phyloP scores from a whole-genome alignment of 2,113 vertebrate species.

The Gymnarchus niloticus region DNA sequence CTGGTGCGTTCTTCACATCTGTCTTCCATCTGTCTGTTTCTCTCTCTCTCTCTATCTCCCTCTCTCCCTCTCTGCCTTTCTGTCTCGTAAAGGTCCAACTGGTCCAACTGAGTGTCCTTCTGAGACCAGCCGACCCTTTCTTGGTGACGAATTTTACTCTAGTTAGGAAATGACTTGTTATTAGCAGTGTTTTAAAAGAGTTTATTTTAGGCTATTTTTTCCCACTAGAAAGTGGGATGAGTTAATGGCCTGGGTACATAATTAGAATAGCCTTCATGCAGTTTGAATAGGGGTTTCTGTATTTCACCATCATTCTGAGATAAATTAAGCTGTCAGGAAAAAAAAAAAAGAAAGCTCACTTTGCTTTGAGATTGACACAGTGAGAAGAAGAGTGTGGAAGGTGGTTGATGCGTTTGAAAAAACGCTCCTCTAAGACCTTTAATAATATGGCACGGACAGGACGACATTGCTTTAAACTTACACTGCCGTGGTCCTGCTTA shows the following conservation, averaged over 20 bases:
- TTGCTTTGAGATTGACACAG: constrained; percentile 37
- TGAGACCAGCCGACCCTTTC: not conserved
- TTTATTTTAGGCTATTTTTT: not conserved
- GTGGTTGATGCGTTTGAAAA: constrained; percentile 52
- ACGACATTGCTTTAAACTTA: constrained; percentile 1
- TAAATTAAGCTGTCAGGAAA: constrained; percentile 36
- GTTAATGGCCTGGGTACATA: constrained; percentile 18
- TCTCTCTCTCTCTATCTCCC: not conserved
- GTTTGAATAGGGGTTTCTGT: constrained; percentile 34
- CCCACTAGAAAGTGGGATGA: constrained; percentile 19
- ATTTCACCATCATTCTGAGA: constrained; percentile 39
- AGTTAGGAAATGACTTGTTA: constrained; percentile 32
- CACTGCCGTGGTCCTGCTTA: not conserved
- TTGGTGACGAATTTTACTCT: not conserved
- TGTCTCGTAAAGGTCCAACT: not conserved
- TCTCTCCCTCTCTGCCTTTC: too few species aligned
- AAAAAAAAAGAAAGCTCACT: constrained; percentile 38
- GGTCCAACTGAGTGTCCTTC: not conserved
- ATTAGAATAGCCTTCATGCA: constrained; percentile 31
- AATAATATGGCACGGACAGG: constrained; percentile 10
- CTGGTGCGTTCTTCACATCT: constrained; percentile 2
- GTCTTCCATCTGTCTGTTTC: constrained; percentile 10
- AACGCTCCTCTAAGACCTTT: constrained; percentile 34
- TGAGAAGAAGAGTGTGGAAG: constrained; percentile 55
- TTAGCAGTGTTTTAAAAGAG: constrained; percentile 1